phyloP scores from a whole-genome alignment of 1,140 invertebrate genomes.

The Lepidurus apus region DNA sequence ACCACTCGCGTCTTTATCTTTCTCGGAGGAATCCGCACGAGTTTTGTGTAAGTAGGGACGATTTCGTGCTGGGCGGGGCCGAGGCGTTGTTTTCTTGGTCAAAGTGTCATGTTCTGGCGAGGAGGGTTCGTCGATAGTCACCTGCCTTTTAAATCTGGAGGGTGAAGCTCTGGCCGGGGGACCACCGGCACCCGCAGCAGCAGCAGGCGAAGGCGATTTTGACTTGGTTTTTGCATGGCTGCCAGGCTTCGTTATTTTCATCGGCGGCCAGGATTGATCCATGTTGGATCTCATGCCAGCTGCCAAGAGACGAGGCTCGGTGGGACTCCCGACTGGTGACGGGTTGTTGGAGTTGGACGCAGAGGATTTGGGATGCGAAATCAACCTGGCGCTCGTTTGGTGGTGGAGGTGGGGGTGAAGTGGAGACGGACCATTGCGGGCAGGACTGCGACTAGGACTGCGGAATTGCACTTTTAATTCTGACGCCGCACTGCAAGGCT shows the following conservation, averaged over 20 bases:
- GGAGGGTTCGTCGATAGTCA: constrained; percentile 20
- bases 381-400: constrained; percentile 12
- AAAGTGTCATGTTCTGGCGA: background rate
- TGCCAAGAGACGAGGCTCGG: background rate
- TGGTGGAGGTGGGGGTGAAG: background rate
- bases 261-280: constrained; percentile 30
- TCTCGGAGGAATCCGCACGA: background rate
- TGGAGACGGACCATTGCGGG: constrained; percentile 14
- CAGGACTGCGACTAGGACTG: constrained; percentile 33
- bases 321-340: background rate
- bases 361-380: constrained; percentile 10
- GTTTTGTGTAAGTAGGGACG: background rate
- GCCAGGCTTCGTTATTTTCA: background rate
- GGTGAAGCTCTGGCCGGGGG: background rate
- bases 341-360: constrained; percentile 21
- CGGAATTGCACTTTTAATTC: constrained; percentile 13
- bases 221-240: constrained; percentile 5
- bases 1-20: background rate
- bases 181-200: background rate
- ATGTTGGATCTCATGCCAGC: background rate
- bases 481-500: background rate
- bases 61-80: background rate
- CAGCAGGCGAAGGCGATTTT: background rate
- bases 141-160: background rate
- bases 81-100: background rate